Conservation (phyloP, 2,797 vertebrate species). For the Gallinago nigripennis region DNA sequence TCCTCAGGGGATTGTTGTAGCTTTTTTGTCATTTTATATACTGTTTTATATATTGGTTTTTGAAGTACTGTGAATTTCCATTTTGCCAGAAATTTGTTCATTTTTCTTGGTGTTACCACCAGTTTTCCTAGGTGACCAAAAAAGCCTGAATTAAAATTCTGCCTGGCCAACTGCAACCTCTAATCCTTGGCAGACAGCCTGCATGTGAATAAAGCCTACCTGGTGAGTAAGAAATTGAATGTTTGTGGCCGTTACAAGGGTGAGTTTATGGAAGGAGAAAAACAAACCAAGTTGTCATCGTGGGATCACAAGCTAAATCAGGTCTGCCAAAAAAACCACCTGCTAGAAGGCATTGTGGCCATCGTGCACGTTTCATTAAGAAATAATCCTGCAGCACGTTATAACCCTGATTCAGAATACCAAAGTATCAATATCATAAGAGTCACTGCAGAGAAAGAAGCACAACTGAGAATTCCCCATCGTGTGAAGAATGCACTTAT, state of each 20-base stretch:
- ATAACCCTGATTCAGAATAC: not conserved
- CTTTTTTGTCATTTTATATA: not conserved
- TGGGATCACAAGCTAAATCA: not conserved
- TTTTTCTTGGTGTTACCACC: not conserved
- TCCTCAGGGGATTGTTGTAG: not conserved
- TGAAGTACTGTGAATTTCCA: not conserved
- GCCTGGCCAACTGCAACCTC: not conserved
- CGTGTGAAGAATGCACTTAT: not conserved
- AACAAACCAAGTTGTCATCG: not conserved
- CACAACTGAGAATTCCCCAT: not conserved
- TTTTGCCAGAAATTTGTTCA: not conserved
- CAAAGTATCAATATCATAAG: not conserved
- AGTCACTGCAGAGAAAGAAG: not conserved
- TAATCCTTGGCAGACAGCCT: slow-evolving; percentile 9
- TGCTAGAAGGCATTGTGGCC: not conserved
- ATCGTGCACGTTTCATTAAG: not conserved
- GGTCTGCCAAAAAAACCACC: not conserved
- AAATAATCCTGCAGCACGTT: not conserved
- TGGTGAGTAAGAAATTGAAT: not conserved
- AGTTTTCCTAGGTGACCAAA: not conserved
- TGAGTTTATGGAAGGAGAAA: not conserved
- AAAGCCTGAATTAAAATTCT: not conserved
- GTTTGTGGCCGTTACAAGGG: not conserved
- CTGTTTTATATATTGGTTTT: not conserved
- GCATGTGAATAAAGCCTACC: not conserved